These are phyloP conservation scores for Drosophila neotestacea DNA, from an alignment of 2,888 invertebrate species.

Conservation along the genomic window DNA sequence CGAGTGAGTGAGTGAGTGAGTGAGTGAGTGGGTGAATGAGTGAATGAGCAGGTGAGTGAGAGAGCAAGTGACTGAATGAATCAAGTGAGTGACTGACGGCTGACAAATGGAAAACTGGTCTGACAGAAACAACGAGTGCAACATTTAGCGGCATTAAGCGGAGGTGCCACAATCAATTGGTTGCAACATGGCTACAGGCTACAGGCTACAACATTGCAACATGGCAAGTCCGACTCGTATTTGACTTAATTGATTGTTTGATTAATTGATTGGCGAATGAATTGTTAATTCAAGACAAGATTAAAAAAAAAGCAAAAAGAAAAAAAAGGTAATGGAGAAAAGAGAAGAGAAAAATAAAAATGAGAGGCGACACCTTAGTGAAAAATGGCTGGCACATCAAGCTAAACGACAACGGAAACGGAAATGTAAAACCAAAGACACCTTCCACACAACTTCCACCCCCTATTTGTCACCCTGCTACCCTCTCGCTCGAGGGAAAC, in stretches of 20 bases:
- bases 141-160: slow-evolving; percentile 10
- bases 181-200: slow-evolving; percentile 14
- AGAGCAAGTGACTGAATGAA: neutral
- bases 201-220: neutral
- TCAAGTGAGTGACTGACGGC: slow-evolving; percentile 14
- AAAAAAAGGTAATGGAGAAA: neutral
- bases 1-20: neutral
- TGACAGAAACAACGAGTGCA: neutral
- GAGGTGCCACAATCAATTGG: slow-evolving; percentile 15
- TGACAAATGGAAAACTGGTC: slow-evolving; percentile 20
- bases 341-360: slow-evolving; percentile 6
- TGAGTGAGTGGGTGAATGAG: neutral
- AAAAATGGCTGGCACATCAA: slow-evolving; percentile 55
- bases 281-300: slow-evolving; percentile 55
- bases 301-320: slow-evolving; percentile 10
- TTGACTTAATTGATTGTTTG: slow-evolving; percentile 62
- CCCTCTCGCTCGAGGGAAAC: slow-evolving; percentile 6
- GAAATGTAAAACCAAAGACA: slow-evolving; percentile 31
- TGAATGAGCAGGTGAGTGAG: neutral
- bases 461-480: too few species aligned
- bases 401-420: slow-evolving; percentile 30
- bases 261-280: slow-evolving; percentile 63
- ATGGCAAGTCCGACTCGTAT: slow-evolving; percentile 4
- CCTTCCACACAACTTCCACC: neutral
- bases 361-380: slow-evolving; percentile 22